Evolutionary conservation across 1,140 invertebrate species (phyloP).

Genomic region (Magallana ariakensis): DNA sequence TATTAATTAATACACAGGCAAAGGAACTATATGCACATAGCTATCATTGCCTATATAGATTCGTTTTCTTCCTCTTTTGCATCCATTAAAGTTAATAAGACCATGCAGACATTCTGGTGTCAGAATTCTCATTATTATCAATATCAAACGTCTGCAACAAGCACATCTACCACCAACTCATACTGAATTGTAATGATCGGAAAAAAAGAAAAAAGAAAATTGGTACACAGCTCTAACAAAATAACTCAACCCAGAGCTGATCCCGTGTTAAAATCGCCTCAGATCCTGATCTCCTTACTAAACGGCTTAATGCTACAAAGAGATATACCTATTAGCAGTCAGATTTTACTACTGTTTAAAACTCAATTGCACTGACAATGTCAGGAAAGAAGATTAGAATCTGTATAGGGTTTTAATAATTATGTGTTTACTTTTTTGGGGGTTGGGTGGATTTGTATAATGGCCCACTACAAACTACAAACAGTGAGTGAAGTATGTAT

Average conservation of each 20-base stretch:
- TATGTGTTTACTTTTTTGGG: slow-evolving; percentile 2
- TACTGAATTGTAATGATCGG: too few relatives aligned
- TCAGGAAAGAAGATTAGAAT: slow-evolving; percentile 19
- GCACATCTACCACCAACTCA: too few relatives aligned
- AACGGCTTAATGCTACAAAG: slow-evolving; percentile 1
- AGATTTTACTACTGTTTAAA: neutral
- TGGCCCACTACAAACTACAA: neutral
- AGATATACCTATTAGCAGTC: neutral
- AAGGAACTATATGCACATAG: too few relatives aligned
- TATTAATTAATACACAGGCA: too few relatives aligned
- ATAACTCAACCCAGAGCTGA: neutral
- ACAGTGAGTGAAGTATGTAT: neutral
- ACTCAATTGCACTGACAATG: slow-evolving; percentile 18
- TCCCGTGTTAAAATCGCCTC: neutral
- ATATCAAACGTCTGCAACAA: too few relatives aligned
- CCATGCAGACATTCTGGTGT: too few relatives aligned
- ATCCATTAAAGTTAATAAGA: too few relatives aligned
- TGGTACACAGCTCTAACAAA: too few relatives aligned
- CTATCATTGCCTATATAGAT: too few relatives aligned
- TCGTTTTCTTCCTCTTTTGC: too few relatives aligned
- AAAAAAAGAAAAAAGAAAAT: too few relatives aligned
- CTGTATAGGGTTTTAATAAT: slow-evolving; percentile 24
- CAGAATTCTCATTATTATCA: too few relatives aligned
- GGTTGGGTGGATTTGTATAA: slow-evolving; percentile 25
- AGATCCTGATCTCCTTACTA: slow-evolving; percentile 5